These are phyloP conservation scores for Mesorhabditis spiculigera DNA, from an alignment of 2,888 invertebrate genomes.

Conservation along the genomic window DNA sequence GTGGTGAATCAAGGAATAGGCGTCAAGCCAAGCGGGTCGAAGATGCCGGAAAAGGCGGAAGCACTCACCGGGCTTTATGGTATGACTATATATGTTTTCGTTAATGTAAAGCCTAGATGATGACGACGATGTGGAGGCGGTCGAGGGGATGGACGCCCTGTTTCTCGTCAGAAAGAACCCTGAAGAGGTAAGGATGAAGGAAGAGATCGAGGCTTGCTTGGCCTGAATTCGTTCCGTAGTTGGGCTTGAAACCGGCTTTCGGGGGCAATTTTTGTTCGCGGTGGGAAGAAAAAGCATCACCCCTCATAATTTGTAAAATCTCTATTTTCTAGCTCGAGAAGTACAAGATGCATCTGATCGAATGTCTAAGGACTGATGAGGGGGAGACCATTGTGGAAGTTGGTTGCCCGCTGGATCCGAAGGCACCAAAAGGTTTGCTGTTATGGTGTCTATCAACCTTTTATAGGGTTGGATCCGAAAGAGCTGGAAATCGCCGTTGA, in stretches of 20 bases:
- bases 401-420: slow-evolving; percentile 30
- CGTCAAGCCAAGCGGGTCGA: no score
- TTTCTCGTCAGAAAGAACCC: slow-evolving; percentile 28
- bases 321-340: slow-evolving; percentile 22
- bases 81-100: slow-evolving; percentile 6
- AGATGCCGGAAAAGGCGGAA: slow-evolving; percentile 11
- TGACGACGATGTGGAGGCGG: slow-evolving; percentile 19
- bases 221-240: no score
- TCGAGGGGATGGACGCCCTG: slow-evolving; percentile 25
- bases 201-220: no score
- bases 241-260: no score
- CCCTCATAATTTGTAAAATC: not conserved
- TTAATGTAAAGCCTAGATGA: slow-evolving; percentile 13
- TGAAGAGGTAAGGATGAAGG: slow-evolving; percentile 18
- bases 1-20: no score
- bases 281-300: no score
- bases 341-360: slow-evolving; percentile 38
- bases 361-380: slow-evolving; percentile 44
- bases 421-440: no score
- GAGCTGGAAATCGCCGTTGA: no score
- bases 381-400: slow-evolving; percentile 49
- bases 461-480: no score
- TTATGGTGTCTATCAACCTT: no score
- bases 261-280: no score
- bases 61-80: slow-evolving; percentile 26